Conservation (phyloP, 37 sponge, comb jelly and placozoan genomes). For the Hexactinellida sp. region DNA sequence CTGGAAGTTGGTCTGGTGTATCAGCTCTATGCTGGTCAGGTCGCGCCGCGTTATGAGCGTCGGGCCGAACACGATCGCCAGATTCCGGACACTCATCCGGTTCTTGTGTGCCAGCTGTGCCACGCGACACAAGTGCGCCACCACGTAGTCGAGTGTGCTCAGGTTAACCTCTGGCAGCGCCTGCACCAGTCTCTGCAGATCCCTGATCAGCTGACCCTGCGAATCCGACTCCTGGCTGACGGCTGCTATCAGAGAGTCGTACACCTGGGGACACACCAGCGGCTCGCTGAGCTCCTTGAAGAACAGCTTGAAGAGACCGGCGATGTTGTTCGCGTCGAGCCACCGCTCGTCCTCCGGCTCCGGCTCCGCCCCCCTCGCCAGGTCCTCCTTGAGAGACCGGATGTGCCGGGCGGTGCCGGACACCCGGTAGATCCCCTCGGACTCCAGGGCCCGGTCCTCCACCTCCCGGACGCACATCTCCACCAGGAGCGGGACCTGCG, state of each 20-base stretch:
- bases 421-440: constrained; percentile 10
- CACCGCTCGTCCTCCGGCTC: not conserved
- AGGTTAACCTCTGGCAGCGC: not conserved
- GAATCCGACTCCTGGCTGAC: not conserved
- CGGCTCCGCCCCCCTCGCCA: not conserved
- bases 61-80: constrained; percentile 15
- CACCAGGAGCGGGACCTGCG: not conserved
- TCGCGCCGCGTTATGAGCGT: constrained; percentile 1
- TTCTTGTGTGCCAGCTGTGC: not conserved
- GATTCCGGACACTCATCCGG: not conserved
- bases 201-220: not conserved
- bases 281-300: not conserved
- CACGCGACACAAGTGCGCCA: constrained; percentile 11
- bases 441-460: constrained; percentile 5
- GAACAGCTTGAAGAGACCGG: not conserved
- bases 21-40: not conserved
- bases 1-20: not conserved
- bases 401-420: not conserved
- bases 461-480: not conserved
- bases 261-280: not conserved
- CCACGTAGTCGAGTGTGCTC: constrained; percentile 1
- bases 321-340: not conserved
- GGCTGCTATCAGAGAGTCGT: not conserved
- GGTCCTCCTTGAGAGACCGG: not conserved
- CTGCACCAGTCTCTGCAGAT: not conserved